Evolutionary conservation across 2,113 vertebrate species (phyloP).

Genomic region (Gavia stellata): DNA sequence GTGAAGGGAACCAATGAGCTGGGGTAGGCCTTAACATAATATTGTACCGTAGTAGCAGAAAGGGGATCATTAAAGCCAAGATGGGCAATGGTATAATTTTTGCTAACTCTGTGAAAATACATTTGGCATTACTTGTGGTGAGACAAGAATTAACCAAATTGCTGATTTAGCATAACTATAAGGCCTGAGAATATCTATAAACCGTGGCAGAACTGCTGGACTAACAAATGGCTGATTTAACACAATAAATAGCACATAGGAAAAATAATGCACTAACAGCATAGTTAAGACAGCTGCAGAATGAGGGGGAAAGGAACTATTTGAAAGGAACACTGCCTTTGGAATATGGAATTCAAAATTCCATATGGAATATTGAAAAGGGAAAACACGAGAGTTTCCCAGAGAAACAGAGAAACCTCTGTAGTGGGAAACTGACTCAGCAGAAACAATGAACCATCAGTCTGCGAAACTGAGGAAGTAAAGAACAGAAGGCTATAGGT

Average conservation of each 20-base stretch:
- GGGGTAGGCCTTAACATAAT: neutral
- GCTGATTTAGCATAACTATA: constrained; percentile 36
- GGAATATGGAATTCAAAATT: neutral
- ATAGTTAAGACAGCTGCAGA: constrained; percentile 19
- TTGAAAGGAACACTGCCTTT: neutral
- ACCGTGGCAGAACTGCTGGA: neutral
- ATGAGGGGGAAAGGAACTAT: neutral
- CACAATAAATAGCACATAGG: constrained; percentile 42
- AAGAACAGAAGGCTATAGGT: neutral
- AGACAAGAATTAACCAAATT: constrained; percentile 1
- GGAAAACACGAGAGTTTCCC: neutral
- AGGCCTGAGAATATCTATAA: constrained; percentile 20
- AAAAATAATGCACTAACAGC: constrained; percentile 45
- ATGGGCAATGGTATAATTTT: neutral
- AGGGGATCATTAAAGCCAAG: constrained; percentile 34
- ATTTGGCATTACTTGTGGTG: constrained; percentile 33
- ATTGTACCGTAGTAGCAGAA: neutral
- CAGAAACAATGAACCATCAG: neutral
- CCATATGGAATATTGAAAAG: neutral
- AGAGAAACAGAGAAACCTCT: neutral
- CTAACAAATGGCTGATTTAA: constrained; percentile 59
- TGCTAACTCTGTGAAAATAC: neutral
- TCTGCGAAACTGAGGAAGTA: neutral
- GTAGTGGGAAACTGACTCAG: neutral
- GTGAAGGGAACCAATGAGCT: constrained; percentile 14